Evolutionary conservation across 1,140 invertebrate species (phyloP), one percentile per base, ranked within the genome.

Genomic region (Metaphire vulgaris): DNA sequence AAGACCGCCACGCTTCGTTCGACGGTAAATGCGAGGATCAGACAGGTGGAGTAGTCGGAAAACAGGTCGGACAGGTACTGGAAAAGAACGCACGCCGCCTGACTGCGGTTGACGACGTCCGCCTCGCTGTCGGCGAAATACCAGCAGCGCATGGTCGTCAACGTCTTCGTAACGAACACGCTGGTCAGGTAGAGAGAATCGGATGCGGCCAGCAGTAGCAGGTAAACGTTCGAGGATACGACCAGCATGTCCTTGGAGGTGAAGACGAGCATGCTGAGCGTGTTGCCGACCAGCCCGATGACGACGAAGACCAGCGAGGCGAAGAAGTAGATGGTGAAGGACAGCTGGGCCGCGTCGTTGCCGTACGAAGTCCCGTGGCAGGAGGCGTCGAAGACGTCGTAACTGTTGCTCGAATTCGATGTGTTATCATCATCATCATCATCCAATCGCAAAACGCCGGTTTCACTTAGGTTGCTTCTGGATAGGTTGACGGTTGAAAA

Each of bases 221-320:
- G 74, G 74, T 78, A 78, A 21, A 75, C 77, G 68, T 75, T 78
- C 33, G 77, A 78, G 34, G 73, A 75, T 15, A 75, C 66, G 30
- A 28, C 33, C 31, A 74, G 29, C 74, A 76, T 76, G 66, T 70
- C 68, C 1, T 29, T 26, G 30, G 66, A 69, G 0, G 74, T 33
- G 66, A 76, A 76, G 0, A 76, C 74, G 74, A 70, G n/a, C 12
- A 76, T 65, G 69, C 67, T 69, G 28, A 76, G 26, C 29, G 65
- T 29, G 68, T 76, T 76, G 30, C 74, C 74, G 66, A 76, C 1
- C 29, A 76, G 32, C 1, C 74, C 74, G 32, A 70, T 31, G 29
- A 2, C 1, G 1, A 76, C 33, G 74, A 76, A 76, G 16, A 69
- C 16, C 56, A 6, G n/a, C 1, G 66, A 76, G 21, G 65, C n/a